A percentile compares a stretch with the other conserved stretches of the same genome.
Conservation (phyloP, 2,888 invertebrate genomes). For the Macropis europaea region DNA sequence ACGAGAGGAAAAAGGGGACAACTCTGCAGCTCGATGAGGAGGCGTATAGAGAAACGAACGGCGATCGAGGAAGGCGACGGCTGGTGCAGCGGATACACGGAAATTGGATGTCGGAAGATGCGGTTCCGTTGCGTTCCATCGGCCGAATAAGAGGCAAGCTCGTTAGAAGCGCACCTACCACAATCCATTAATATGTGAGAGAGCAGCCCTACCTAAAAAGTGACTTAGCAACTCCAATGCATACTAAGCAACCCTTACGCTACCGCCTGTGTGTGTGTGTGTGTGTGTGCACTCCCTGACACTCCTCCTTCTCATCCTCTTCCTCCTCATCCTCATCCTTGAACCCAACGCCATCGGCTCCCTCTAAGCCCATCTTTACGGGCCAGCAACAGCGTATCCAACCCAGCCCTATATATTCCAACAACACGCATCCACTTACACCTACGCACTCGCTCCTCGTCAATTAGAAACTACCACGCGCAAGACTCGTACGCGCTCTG, state of each 20-base stretch:
- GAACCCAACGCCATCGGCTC: slow-evolving; percentile 43
- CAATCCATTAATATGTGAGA: slow-evolving; percentile 72
- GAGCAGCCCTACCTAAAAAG: slow-evolving; percentile 73
- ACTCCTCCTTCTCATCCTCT: slow-evolving; percentile 34
- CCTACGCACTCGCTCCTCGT: slow-evolving; percentile 1
- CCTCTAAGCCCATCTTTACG: slow-evolving; percentile 72
- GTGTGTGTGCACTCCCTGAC: slow-evolving; percentile 36
- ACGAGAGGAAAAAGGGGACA: too few species aligned
- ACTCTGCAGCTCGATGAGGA: too few species aligned
- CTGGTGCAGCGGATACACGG: background rate
- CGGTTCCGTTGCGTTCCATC: slow-evolving; percentile 38
- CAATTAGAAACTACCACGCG: background rate
- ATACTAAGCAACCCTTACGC: slow-evolving; percentile 76
- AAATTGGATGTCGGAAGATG: slow-evolving; percentile 21
- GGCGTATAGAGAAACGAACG: too few species aligned
- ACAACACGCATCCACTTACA: slow-evolving; percentile 22
- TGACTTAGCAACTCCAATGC: slow-evolving; percentile 79
- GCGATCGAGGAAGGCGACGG: background rate
- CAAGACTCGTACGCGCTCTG: slow-evolving; percentile 35
- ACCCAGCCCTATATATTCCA: slow-evolving; percentile 38
- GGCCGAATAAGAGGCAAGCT: slow-evolving; percentile 43
- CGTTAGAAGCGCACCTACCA: slow-evolving; percentile 53
- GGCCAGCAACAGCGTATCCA: slow-evolving; percentile 62
- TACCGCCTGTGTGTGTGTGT: slow-evolving; percentile 13
- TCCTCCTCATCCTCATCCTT: slow-evolving; percentile 34